Percentiles rank a stretch among this genome's conserved stretches.
phyloP scores from a whole-genome alignment of 2,888 invertebrate genomes.

The Drosophila subsilvestris region DNA sequence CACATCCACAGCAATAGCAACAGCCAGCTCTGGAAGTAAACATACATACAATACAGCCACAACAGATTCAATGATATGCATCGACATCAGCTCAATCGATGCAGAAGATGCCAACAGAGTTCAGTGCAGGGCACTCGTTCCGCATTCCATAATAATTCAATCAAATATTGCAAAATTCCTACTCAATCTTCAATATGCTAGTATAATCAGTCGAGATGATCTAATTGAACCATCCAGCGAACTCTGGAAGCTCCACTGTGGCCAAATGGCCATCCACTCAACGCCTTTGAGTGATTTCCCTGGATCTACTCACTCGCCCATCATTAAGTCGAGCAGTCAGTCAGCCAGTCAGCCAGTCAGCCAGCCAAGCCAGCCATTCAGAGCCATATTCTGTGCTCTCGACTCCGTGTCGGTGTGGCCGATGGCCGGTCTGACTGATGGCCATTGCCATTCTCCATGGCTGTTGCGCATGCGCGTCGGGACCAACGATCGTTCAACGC shows the following conservation, averaged over 20 bases:
- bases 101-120: background rate
- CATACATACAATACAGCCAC: conserved; percentile 4
- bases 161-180: background rate
- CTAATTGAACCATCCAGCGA: background rate
- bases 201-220: background rate
- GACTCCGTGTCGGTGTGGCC: background rate
- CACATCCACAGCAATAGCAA: background rate
- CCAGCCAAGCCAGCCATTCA: conserved; percentile 20
- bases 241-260: conserved; percentile 9
- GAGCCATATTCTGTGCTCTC: conserved; percentile 2
- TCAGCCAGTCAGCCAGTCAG: conserved; percentile 43
- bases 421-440: conserved; percentile 26
- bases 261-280: conserved; percentile 14
- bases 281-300: conserved; percentile 23
- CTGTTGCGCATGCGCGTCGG: conserved; percentile 71
- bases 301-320: conserved; percentile 52
- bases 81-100: conserved; percentile 12
- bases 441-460: conserved; percentile 44
- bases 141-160: background rate
- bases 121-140: background rate
- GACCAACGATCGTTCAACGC: conserved; percentile 71
- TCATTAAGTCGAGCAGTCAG: conserved; percentile 79
- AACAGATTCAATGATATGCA: conserved; percentile 24
- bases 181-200: too few relatives aligned
- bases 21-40: conserved; percentile 10